Evolutionary conservation across 1,140 invertebrate genomes (phyloP), one percentile per base, ranked within the genome.

Genomic region (Zaprionus kolodkinae): DNA sequence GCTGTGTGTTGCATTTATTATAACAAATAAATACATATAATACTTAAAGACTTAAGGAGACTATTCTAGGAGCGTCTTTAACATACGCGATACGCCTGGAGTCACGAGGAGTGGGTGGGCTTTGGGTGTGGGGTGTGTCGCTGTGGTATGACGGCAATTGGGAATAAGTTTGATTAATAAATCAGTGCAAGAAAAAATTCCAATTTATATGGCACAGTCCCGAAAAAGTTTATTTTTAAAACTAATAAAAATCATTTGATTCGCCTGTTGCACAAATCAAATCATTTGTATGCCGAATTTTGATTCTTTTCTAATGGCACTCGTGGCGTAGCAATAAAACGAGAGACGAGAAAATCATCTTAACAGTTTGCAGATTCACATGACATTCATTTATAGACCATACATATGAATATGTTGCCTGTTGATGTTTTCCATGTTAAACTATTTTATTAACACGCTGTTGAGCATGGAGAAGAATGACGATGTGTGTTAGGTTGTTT

Each of bases 1-100:
- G 70, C 27, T 82, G 82, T 79, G 82, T 57, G 52, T 54, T 62
- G 83, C 81, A 87, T 86, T 76, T 73, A 61, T 76, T 82, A 72
- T 70, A 76, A 70, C 65, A 66, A 64, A 38, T 50, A 60, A 69
- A 65, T 10, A 30, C 55, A 43, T 30, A 70, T 10, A 55, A 74
- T 57, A 62, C 59, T n/a, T 40, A 61, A 27, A 64, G n/a, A 30
- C 52, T 36, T 64, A 3, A 35, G 13, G 33, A 63, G 52, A 60
- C 40, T 33, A 40, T 12, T 43, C 30, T 36, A 38, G 59, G 15
- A 50, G 57, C 56, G 33, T 56, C 52, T 61, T 38, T 21, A n/a
- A n/a, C 62, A 27, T 48, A 64, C 48, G 48, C 62, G 62, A 13
- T 45, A 11, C 11, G 27, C 17, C 35, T 62, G 36, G 27, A 67